These are phyloP conservation scores for Hippopotamyrus pictus DNA, from an alignment of 2,797 vertebrate species.

Conservation along the genomic window DNA sequence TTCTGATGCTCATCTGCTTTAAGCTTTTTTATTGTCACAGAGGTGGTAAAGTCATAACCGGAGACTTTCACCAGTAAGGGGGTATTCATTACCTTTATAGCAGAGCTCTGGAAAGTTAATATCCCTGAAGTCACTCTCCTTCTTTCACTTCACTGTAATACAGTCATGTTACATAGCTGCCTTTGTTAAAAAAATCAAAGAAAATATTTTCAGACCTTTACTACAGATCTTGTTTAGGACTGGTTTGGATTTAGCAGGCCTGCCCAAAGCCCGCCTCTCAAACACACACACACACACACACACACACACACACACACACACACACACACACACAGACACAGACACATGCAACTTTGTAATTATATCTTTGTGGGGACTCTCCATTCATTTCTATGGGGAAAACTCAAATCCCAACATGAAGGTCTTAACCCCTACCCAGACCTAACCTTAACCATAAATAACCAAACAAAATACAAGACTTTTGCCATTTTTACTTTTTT, in stretches of 20 bases:
- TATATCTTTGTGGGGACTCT: background rate
- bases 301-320: slow-evolving; percentile 6
- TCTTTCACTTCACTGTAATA: slow-evolving; percentile 13
- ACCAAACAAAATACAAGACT: background rate
- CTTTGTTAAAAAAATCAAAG: background rate
- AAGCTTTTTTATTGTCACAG: slow-evolving; percentile 55
- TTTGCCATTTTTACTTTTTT: background rate
- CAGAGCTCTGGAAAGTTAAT: slow-evolving; percentile 61
- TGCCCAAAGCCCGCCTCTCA: background rate
- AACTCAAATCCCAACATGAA: background rate
- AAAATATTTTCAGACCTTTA: slow-evolving; percentile 12
- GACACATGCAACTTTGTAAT: background rate
- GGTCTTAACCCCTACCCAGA: background rate
- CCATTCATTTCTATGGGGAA: background rate
- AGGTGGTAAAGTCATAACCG: slow-evolving; percentile 50
- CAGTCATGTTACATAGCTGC: slow-evolving; percentile 27
- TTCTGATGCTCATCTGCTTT: slow-evolving; percentile 45
- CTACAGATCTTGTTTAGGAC: background rate
- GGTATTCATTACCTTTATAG: slow-evolving; percentile 67
- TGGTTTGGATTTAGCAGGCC: background rate
- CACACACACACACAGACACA: background rate
- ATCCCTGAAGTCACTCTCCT: slow-evolving; percentile 56
- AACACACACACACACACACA: slow-evolving; percentile 8
- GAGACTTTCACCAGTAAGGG: slow-evolving; percentile 57
- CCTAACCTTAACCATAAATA: background rate